A percentile compares a stretch with the other conserved stretches of the same genome.
Conservation (phyloP, 2,888 invertebrate genomes). For the Hemaris fuciformis region DNA sequence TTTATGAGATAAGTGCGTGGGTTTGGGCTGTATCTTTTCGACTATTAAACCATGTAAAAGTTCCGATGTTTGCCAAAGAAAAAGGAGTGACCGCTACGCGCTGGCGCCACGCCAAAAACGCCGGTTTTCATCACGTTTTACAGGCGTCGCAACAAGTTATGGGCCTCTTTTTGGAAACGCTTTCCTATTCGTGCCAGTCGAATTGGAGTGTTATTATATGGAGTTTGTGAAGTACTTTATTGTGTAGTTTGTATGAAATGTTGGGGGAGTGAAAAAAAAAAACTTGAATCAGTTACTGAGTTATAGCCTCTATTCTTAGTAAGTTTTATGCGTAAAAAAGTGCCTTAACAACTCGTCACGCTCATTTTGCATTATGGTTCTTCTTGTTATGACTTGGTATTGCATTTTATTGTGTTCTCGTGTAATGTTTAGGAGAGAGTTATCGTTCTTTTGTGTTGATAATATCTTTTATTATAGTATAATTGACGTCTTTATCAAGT, state of each 20-base stretch:
- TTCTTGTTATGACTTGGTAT: not conserved
- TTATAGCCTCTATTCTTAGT: not conserved
- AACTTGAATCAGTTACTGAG: constrained; percentile 6
- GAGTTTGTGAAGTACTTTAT: constrained; percentile 18
- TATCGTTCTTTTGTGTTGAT: no score
- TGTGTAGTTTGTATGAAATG: constrained; percentile 13
- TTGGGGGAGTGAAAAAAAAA: constrained; percentile 3
- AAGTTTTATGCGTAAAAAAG: not conserved
- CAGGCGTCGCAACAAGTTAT: constrained; percentile 62
- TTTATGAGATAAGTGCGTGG: constrained; percentile 9
- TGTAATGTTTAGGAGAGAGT: not conserved
- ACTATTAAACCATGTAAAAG: constrained; percentile 42
- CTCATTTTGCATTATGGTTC: not conserved
- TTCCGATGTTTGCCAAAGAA: constrained; percentile 44
- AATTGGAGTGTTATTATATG: constrained; percentile 19
- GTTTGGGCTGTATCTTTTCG: constrained; percentile 20
- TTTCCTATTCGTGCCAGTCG: constrained; percentile 16
- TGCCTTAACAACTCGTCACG: not conserved
- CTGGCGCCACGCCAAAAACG: constrained; percentile 55
- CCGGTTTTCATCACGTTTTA: constrained; percentile 51
- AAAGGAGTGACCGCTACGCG: constrained; percentile 40
- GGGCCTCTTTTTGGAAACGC: constrained; percentile 39
- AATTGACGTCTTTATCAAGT: no score
- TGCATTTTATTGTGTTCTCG: not conserved
- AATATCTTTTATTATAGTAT: no score